phyloP scores from a whole-genome alignment of 1,140 invertebrate species.

The Pogonus chalceus region DNA sequence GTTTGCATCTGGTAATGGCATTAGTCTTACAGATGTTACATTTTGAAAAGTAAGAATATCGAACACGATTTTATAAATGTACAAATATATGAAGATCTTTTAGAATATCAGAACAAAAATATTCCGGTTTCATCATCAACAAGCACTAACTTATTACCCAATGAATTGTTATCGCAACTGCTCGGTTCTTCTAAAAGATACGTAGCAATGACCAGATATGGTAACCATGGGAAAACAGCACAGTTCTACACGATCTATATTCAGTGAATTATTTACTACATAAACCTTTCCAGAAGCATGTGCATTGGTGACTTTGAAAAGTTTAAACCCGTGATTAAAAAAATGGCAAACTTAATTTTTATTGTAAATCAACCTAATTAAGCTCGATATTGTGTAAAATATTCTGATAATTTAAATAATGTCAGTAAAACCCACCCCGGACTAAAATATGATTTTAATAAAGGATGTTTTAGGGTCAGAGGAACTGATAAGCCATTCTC shows the following conservation, averaged over 20 bases:
- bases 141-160: no score
- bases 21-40: no score
- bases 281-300: constrained; percentile 21
- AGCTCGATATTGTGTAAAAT: constrained; percentile 12
- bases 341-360: constrained; percentile 20
- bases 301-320: constrained; percentile 19
- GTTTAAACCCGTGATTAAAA: constrained; percentile 18
- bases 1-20: no score
- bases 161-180: constrained; percentile 12
- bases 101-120: constrained; percentile 13
- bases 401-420: constrained; percentile 14
- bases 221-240: constrained; percentile 20
- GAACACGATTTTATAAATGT: no score
- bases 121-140: no score
- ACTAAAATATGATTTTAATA: constrained; percentile 15
- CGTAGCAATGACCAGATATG: constrained; percentile 10
- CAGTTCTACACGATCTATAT: constrained; percentile 26
- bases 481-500: constrained; percentile 22
- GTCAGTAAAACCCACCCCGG: constrained; percentile 24
- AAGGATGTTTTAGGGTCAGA: constrained; percentile 21
- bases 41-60: no score
- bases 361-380: constrained; percentile 19
- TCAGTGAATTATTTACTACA: constrained; percentile 25
- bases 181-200: constrained; percentile 7
- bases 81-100: constrained; percentile 10